Evolutionary conservation across 35 echinoderm and acorn worm species (phyloP), one percentile per base, ranked within the genome.

Genomic region (Eucidaris tribuloides): DNA sequence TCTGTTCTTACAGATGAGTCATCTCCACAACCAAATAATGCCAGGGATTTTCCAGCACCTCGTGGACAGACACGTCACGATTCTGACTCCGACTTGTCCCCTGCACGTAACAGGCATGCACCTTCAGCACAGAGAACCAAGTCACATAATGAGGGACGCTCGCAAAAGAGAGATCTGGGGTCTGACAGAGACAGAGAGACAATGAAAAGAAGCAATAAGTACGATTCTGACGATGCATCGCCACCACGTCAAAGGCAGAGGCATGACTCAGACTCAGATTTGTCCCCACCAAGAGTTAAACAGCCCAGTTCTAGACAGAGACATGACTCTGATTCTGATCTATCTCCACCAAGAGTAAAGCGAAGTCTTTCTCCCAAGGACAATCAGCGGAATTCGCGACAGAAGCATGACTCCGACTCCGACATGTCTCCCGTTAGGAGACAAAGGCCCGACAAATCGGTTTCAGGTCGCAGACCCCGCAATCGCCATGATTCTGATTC

Each of bases 401-500:
- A n/a, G n/a, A 88, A 81, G 50, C 87, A 85, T 45, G 86, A 96
- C 81, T 87, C 82, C 34, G 93, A 87, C 19, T 87, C 87, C 17
- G 93, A 96, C 46, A 80, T 82, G 36, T 96, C 93, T 64, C 93
- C 85, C 68, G 55, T 46, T n/a, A n/a, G n/a, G n/a, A n/a, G n/a
- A n/a, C n/a, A n/a, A n/a, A n/a, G n/a, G n/a, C n/a, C n/a, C n/a
- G n/a, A n/a, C n/a, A n/a, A n/a, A n/a, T n/a, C n/a, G n/a, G n/a
- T n/a, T n/a, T n/a, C n/a, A n/a, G n/a, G n/a, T n/a, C n/a, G n/a
- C n/a, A n/a, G n/a, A n/a, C n/a, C n/a, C n/a, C n/a, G n/a, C n/a
- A n/a, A n/a, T n/a, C n/a, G 83, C 20, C 82, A 91, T 85, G 94
- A 89, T 79, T 92, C 89, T 4, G 94, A 91, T 60, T 88, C 88